Conservation (phyloP, 1,140 invertebrate genomes). For the Venturia canescens region DNA sequence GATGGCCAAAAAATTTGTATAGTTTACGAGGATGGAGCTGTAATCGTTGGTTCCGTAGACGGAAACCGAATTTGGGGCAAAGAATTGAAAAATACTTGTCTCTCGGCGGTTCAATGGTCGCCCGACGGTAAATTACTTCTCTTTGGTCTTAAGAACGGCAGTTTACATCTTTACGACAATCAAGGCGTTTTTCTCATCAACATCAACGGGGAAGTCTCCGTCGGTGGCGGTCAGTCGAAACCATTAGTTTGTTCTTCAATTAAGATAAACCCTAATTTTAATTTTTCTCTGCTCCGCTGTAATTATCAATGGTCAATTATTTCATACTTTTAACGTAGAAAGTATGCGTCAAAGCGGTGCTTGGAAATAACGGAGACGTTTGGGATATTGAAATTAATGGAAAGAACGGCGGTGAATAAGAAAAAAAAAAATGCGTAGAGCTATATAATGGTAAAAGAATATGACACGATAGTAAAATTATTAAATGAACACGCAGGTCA, state of each 20-base stretch:
- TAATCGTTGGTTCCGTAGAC: constrained; percentile 97
- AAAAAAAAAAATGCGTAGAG: too few species aligned
- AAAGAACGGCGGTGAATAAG: too few species aligned
- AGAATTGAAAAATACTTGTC: constrained; percentile 89
- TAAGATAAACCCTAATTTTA: too few species aligned
- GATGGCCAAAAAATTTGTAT: constrained; percentile 99
- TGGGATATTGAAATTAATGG: too few species aligned
- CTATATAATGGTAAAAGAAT: neutral
- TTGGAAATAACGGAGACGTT: too few species aligned
- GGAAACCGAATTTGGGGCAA: constrained; percentile 99
- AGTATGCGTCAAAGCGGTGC: too few species aligned
- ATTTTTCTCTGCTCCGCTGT: too few species aligned
- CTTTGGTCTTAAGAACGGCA: constrained; percentile 93
- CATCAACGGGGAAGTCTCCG: constrained; percentile 67
- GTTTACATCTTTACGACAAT: constrained; percentile 96
- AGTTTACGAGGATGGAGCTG: constrained; percentile 97
- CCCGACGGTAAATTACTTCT: constrained; percentile 94
- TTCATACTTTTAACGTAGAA: too few species aligned
- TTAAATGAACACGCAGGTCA: too few species aligned
- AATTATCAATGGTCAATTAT: too few species aligned
- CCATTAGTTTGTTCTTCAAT: too few species aligned
- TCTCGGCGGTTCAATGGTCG: constrained; percentile 94
- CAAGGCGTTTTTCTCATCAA: constrained; percentile 82
- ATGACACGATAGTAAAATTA: neutral
- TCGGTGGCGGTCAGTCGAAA: neutral